phyloP scores from a whole-genome alignment of 2,113 vertebrate species.

The Falco punctatus region DNA sequence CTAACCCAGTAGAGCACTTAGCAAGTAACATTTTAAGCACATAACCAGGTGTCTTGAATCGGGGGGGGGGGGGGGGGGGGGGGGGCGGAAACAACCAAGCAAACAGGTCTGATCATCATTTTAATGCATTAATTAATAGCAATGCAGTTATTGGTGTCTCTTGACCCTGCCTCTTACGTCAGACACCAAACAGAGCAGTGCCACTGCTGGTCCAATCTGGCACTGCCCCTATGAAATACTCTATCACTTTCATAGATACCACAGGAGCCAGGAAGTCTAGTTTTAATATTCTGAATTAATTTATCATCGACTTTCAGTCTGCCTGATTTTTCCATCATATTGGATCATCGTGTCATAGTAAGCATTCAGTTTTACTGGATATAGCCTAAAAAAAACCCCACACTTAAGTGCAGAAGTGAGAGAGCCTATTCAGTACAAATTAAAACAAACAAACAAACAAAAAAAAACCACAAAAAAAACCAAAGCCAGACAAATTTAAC shows the following conservation, averaged over 20 bases:
- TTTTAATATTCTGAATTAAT: not conserved
- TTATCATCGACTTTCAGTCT: not conserved
- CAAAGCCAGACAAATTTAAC: not conserved
- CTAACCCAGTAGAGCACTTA: not conserved
- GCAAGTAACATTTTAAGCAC: not conserved
- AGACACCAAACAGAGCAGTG: not conserved
- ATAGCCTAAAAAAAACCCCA: not conserved
- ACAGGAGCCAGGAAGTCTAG: not conserved
- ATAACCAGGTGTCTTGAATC: not conserved
- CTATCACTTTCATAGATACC: not conserved
- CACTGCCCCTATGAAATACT: fast-evolving
- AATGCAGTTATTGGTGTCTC: not conserved
- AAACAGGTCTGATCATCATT: not conserved
- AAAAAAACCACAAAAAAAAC: not conserved
- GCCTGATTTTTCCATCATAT: not conserved
- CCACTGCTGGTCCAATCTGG: not conserved
- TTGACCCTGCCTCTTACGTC: not conserved
- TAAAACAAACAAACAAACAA: too few species aligned
- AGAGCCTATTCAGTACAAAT: not conserved
- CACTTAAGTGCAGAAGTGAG: not conserved
- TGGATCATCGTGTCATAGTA: not conserved
- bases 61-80: too few species aligned
- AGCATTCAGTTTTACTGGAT: not conserved
- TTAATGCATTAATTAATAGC: not conserved
- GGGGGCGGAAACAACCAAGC: not conserved